Base-by-base conservation (phyloP, 2,888 invertebrate species). In the Ligdia adustata region DNA sequence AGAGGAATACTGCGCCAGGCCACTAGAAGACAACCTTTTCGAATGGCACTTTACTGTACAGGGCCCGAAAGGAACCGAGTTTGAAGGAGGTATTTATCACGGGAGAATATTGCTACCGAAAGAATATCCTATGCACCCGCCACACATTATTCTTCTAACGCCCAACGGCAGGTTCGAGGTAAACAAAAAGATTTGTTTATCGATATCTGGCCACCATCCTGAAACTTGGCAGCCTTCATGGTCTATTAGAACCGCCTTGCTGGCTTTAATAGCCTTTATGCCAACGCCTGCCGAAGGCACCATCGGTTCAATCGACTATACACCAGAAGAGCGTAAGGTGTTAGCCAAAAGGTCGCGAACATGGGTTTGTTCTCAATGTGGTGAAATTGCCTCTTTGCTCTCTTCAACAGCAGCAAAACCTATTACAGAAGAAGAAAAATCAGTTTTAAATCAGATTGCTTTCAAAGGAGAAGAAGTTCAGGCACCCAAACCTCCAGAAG, bases 141-240 rank as follows among this genome's bases (percentile, higher is more conserved):
- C 98, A 3, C 97, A 97, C 77, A 97, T 98, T 60, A 97, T 98
- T 68, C 87, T 99, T 34, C 80, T 98, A 37, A 98, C 98, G 13
- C 97, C 97, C 1, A 98, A 97, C 82, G 98, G 98, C 32, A 92
- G 98, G 60, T 98, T 99, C 87, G 97, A 98, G 88, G 93, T 93
- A 4, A 96, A 97, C 78, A 97, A 96, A 79, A 98, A 98, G 85
- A 98, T 99, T 67, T 99, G 98, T 77, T 87, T 98, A 59, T 98
- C 97, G 55, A 98, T 98, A 67, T 98, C 98, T 50, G 98, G 97
- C 3, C 95, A 98, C 83, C 98, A 98, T 80, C 98, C 98, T n/a
- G 98, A 99, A 82, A 97, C 97, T 22, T 99, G 98, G 98, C 97
- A 97, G 73, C 98, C 98, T 14, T 97, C 97, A 2, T 98, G 98